These are phyloP conservation scores for Brachypodius melanocephalos DNA, from an alignment of 2,113 vertebrate genomes.

Conservation along the genomic window DNA sequence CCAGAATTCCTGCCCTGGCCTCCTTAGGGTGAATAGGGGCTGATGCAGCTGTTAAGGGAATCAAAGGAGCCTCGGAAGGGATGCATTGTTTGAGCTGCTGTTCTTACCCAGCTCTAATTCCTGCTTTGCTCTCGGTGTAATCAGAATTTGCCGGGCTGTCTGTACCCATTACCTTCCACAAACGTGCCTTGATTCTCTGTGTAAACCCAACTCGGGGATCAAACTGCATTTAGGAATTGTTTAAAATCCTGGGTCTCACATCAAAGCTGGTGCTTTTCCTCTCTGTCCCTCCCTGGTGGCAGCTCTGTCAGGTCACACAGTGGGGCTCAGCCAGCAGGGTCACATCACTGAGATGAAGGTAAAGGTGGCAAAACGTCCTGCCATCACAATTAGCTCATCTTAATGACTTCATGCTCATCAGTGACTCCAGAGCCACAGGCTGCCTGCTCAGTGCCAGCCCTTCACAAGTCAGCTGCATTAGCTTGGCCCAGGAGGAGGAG, in stretches of 20 bases:
- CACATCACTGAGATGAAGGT: not conserved
- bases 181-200: not conserved
- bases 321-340: not conserved
- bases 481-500: not conserved
- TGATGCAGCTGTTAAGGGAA: not conserved
- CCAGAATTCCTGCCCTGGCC: not conserved
- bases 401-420: not conserved
- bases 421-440: not conserved
- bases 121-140: conserved; percentile 7
- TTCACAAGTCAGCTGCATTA: not conserved
- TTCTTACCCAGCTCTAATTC: not conserved
- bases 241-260: not conserved
- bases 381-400: not conserved
- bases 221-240: not conserved
- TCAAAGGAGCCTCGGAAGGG: conserved; percentile 1
- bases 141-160: conserved; percentile 5
- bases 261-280: not conserved
- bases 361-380: not conserved
- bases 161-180: not conserved
- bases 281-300: not conserved
- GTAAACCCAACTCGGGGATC: not conserved
- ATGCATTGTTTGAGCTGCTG: not conserved
- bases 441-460: not conserved
- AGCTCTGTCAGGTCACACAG: not conserved
- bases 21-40: not conserved